Percentiles rank a stretch among this genome's conserved stretches.
phyloP scores from a whole-genome alignment of 2,888 invertebrate genomes.

The Drosophila cognata region DNA sequence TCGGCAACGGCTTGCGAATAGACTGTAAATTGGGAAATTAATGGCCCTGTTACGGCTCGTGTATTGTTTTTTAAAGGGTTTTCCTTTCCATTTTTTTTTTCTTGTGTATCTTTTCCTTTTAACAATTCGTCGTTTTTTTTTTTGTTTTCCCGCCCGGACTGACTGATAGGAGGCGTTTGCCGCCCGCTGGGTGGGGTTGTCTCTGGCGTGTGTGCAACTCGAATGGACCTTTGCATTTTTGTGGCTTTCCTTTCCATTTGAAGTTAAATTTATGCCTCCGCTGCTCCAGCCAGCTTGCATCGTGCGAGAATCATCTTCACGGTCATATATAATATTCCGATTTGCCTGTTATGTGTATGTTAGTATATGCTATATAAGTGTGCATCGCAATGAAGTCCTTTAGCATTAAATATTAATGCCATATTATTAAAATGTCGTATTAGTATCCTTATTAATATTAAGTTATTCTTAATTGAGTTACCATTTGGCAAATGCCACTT shows the following conservation, averaged over 20 bases:
- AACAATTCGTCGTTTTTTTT: constrained; percentile 46
- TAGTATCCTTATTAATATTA: neutral
- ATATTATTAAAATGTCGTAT: neutral
- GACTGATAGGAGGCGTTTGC: constrained; percentile 45
- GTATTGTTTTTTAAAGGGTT: constrained; percentile 80
- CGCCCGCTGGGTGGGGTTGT: constrained; percentile 11
- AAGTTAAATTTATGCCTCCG: constrained; percentile 6
- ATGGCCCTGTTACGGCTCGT: constrained; percentile 79
- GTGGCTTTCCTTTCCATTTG: constrained; percentile 26
- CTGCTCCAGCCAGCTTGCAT: neutral
- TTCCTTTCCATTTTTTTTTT: constrained; percentile 21
- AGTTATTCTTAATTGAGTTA: neutral
- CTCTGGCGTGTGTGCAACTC: constrained; percentile 19
- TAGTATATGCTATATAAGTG: neutral
- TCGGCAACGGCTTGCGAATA: constrained; percentile 79
- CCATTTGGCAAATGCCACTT: neutral
- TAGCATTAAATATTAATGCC: neutral
- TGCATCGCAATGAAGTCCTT: neutral
- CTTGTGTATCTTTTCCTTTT: constrained; percentile 26
- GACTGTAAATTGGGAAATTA: constrained; percentile 79
- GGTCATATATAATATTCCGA: neutral
- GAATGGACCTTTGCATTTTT: constrained; percentile 29
- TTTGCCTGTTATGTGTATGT: neutral
- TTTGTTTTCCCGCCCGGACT: constrained; percentile 14
- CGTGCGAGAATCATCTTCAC: neutral